phyloP scores from a whole-genome alignment of 2,113 vertebrate genomes.

The Empidonax alnorum region DNA sequence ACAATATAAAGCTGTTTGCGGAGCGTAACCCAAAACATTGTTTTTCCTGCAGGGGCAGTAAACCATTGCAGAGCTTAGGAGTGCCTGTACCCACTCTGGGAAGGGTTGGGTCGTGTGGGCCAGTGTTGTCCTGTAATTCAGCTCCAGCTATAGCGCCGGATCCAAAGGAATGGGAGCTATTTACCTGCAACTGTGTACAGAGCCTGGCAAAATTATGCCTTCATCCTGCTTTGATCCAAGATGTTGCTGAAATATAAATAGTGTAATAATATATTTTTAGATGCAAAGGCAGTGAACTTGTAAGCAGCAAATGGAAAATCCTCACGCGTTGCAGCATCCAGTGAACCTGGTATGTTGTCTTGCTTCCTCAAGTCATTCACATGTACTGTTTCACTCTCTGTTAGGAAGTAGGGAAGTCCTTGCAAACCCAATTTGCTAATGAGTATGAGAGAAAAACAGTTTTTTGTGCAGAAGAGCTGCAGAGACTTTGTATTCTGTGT shows the following conservation, averaged over 20 bases:
- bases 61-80: neutral
- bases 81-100: accelerated
- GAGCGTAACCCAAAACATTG: neutral
- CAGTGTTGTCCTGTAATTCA: neutral
- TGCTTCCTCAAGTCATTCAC: neutral
- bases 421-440: neutral
- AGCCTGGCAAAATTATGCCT: neutral
- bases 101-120: neutral
- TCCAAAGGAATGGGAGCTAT: neutral
- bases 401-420: neutral
- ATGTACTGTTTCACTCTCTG: neutral
- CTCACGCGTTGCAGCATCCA: neutral
- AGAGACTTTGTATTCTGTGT: neutral
- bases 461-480: neutral
- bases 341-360: neutral
- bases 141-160: neutral
- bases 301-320: neutral
- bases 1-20: neutral
- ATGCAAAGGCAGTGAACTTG: neutral
- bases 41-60: neutral
- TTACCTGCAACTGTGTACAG: neutral
- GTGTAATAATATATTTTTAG: neutral
- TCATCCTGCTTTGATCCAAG: neutral
- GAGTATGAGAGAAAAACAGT: neutral
- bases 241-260: neutral